Percentiles rank a stretch among this genome's conserved stretches.
Conservation (phyloP, 2,888 invertebrate genomes). For the Orchesella flavescens region DNA sequence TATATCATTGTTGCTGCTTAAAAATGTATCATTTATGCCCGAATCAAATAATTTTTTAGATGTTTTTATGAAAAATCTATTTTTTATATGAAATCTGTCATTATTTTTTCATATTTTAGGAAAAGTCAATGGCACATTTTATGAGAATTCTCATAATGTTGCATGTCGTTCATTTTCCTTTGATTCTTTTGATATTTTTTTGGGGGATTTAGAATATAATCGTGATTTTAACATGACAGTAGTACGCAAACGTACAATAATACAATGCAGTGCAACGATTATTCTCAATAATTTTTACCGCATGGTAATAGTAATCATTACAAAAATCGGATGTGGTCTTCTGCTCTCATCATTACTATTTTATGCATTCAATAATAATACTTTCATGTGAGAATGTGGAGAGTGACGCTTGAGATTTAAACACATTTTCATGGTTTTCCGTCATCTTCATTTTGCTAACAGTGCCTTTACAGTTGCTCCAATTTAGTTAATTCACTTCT, state of each 20-base stretch:
- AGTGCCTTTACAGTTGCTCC: conserved; percentile 37
- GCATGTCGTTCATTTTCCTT: not conserved
- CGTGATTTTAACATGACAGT: not conserved
- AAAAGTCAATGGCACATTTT: conserved; percentile 27
- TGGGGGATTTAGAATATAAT: not conserved
- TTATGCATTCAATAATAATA: conserved; percentile 25
- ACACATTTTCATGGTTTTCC: conserved; percentile 30
- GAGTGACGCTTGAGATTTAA: not conserved
- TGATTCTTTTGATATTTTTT: not conserved
- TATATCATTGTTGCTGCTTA: no score
- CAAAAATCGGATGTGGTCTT: conserved; percentile 59
- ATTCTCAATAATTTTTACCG: not conserved
- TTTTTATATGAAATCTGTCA: not conserved
- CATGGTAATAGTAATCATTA: conserved; percentile 36
- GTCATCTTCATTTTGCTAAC: conserved; percentile 15
- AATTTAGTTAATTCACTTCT: conserved; percentile 16
- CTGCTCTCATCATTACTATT: conserved; percentile 49
- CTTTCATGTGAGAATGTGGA: not conserved
- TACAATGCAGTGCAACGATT: not conserved
- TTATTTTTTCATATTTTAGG: conserved; percentile 8
- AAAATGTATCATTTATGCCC: no score
- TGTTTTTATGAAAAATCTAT: not conserved
- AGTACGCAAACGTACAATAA: not conserved
- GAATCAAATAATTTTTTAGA: no score
- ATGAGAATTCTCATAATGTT: conserved; percentile 12